A percentile compares a stretch with the other conserved stretches of the same genome.
phyloP scores from a whole-genome alignment of 2,113 vertebrate genomes.

The Alouatta palliata region DNA sequence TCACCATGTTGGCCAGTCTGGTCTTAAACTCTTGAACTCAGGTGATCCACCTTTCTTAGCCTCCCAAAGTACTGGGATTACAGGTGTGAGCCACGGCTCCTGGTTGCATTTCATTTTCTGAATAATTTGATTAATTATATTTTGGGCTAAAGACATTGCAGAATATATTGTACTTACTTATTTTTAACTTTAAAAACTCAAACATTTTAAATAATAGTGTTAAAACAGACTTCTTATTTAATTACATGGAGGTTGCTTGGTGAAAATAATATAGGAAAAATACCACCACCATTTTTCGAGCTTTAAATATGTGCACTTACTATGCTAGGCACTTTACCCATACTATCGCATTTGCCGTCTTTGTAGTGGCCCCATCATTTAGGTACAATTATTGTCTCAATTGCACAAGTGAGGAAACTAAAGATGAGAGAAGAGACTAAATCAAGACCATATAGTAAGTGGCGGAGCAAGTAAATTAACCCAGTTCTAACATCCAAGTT shows the following conservation, averaged over 20 bases:
- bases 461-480: neutral
- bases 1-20: too few species aligned
- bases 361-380: neutral
- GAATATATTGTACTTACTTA: neutral
- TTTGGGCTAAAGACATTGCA: neutral
- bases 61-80: too few species aligned
- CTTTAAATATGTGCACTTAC: neutral
- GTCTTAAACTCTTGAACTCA: too few species aligned
- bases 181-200: constrained; percentile 35
- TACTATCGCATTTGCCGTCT: neutral
- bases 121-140: neutral
- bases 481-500: neutral
- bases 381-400: neutral
- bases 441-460: neutral
- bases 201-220: neutral
- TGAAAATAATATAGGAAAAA: constrained; percentile 39
- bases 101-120: neutral
- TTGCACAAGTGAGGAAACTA: constrained; percentile 13
- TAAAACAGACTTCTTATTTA: constrained; percentile 3
- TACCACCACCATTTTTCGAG: neutral
- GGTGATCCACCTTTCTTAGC: too few species aligned
- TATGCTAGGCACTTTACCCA: neutral
- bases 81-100: too few species aligned
- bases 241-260: neutral
- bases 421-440: constrained; percentile 23